These are phyloP conservation scores for Harpalus rubripes DNA, from an alignment of 2,888 invertebrate species.

Conservation along the genomic window DNA sequence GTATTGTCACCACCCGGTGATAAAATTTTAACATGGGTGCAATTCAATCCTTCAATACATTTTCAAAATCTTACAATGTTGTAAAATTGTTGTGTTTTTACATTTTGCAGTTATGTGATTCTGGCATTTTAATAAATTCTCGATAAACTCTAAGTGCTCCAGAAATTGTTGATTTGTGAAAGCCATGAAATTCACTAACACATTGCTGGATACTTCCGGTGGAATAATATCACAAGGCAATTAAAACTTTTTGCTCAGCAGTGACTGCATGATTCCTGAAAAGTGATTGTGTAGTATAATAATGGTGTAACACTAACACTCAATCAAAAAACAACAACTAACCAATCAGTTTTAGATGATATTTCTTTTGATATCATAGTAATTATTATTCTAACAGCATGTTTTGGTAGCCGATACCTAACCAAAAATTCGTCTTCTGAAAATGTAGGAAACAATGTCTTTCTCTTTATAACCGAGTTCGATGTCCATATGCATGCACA, in stretches of 20 bases:
- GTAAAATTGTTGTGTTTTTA: slow-evolving; percentile 48
- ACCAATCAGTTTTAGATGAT: slow-evolving; percentile 25
- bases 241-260: slow-evolving; percentile 41
- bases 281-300: slow-evolving; percentile 33
- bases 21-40: slow-evolving; percentile 33
- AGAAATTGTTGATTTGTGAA: slow-evolving; percentile 45
- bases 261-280: slow-evolving; percentile 44
- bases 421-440: slow-evolving; percentile 11
- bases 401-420: background rate
- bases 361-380: slow-evolving; percentile 33
- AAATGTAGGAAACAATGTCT: background rate
- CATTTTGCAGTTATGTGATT: slow-evolving; percentile 7
- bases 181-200: slow-evolving; percentile 21
- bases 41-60: slow-evolving; percentile 41
- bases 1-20: slow-evolving; percentile 13
- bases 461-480: background rate
- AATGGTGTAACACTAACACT: slow-evolving; percentile 1
- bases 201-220: slow-evolving; percentile 17
- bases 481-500: background rate
- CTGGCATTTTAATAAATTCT: slow-evolving; percentile 39
- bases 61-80: slow-evolving; percentile 33
- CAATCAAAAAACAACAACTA: background rate
- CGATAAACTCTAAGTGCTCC: slow-evolving; percentile 21
- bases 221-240: background rate
- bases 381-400: slow-evolving; percentile 45